A percentile compares a stretch with the other conserved stretches of the same genome.
phyloP scores from a whole-genome alignment of 2,113 vertebrate genomes.

The Charadrius vociferus region DNA sequence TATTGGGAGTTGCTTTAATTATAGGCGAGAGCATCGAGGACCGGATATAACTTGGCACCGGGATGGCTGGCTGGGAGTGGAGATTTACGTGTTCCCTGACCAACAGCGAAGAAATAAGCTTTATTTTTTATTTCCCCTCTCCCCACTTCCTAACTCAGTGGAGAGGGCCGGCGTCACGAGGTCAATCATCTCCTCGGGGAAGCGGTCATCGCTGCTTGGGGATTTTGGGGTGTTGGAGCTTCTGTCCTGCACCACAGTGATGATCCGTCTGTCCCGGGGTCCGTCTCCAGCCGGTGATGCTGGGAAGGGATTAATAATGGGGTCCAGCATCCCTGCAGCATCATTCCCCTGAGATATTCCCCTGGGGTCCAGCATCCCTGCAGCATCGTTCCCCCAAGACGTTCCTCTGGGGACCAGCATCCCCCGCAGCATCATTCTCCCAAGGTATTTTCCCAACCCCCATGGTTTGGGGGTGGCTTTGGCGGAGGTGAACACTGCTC shows the following conservation, averaged over 20 bases:
- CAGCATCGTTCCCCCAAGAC: too few species aligned
- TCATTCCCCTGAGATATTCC: not conserved
- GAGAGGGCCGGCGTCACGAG: accelerated
- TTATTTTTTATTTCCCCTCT: not conserved
- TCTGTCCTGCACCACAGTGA: accelerated
- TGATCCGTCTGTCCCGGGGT: not conserved
- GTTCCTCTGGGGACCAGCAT: too few species aligned
- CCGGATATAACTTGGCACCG: conserved; percentile 35
- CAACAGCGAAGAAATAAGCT: not conserved
- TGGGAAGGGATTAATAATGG: not conserved
- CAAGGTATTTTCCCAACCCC: not conserved
- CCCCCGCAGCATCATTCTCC: not conserved
- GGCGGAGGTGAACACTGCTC: not conserved
- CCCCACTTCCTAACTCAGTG: not conserved
- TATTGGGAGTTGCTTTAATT: conserved; percentile 32
- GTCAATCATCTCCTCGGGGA: not conserved
- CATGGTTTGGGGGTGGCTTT: not conserved
- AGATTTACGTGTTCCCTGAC: not conserved
- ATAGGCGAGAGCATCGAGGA: not conserved
- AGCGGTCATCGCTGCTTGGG: not conserved
- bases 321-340: not conserved
- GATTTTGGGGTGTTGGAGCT: not conserved
- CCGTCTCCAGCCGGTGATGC: not conserved
- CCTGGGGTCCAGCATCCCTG: not conserved
- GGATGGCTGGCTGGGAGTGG: not conserved